Base-by-base conservation (phyloP, 2,797 vertebrate genomes). In the Hoplostethus atlanticus region DNA sequence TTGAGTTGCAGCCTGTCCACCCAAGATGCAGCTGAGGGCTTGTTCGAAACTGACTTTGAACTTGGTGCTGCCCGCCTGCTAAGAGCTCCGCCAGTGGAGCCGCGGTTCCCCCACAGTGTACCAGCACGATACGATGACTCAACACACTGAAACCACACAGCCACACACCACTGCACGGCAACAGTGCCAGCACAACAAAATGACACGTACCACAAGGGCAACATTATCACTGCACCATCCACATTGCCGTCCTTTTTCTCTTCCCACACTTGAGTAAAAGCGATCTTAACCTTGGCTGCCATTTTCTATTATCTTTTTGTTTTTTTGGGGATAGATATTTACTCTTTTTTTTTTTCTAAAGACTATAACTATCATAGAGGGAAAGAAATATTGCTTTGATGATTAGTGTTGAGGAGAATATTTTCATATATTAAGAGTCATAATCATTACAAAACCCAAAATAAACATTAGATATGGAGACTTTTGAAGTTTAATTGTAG, bases 401-500 rank as follows among this genome's bases (percentile, higher is more conserved):
- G 3, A 56, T 54, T 88, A 86, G 87, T 52, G 66, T 88, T 77
- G 66, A 83, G 58, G 78, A 71, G 55, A 48, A 65, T 74, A 63
- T 80, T 86, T 76, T 86, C 83, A 72, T 91, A 75, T 84, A 81
- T 83, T 59, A 84, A 73, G 77, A 83, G 62, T 88, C 67, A 84
- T 85, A 82, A 82, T 84, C 51, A 66, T 83, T 77, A 56, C 65
- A 90, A 63, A 84, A 79, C 57, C 51, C 42, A 86, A 65, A 62
- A 71, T 84, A 80, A 87, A 81, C 63, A 30, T 74, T 89, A 91
- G 84, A 64, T 89, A 91, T 94, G 86, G 92, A 94, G 93, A 92
- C 92, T 94, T 96, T 95, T 94, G 74, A 83, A 79, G 87, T 93
- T 84, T 87, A 83, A 73, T 89, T 89, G 87, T 92, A 89, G 92